Evolutionary conservation across 92 coral and sea anemone species (phyloP), one percentile per base, ranked within the genome.

Genomic region (Galaxea fascicularis): DNA sequence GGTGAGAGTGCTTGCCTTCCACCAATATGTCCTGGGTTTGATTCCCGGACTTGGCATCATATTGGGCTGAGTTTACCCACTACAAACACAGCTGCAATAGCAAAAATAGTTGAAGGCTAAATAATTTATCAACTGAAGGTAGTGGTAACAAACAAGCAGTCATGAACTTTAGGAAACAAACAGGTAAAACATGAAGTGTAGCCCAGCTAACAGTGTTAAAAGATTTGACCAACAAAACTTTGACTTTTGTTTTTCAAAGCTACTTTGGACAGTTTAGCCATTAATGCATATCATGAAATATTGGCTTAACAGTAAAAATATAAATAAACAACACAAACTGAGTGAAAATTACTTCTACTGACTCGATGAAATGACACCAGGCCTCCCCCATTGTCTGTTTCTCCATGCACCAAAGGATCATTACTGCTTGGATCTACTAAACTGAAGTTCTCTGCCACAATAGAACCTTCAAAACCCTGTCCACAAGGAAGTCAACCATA

Each of bases 371-470:
- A 92, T 28, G 94, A 65, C 39, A 96, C 69, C 21, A 96, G 77
- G 11, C 97, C 99, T 58, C 99, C 98, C 15, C 94, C 98, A 82
- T 71, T 90, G 56, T 94, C 95, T 20, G 86, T 56, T 8, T 52
- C 87, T 15, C 92, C 94, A 73, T 90, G 87, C 39, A 74, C 80
- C 86, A 89, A 71, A 31, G 93, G 93, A 57, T 76, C 72, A 58
- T 91, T 92, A 60, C 86, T 83, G 62, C 94, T 78, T 21, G 98
- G 94, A 63, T 91, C 96, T 27, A 80, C 59, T 15, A 64, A 71
- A 63, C 91, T 94, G 80, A 93, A 94, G 80, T 94, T 96, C 88
- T 96, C 99, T n/a, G 91, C 91, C 14, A 96, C 97, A 66, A 96
- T 91, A 49, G 95, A 90, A 49, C 91, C 99, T 69, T 94, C 95